Evolutionary conservation across 2,113 vertebrate species (phyloP).

Genomic region (Prolemur simus): DNA sequence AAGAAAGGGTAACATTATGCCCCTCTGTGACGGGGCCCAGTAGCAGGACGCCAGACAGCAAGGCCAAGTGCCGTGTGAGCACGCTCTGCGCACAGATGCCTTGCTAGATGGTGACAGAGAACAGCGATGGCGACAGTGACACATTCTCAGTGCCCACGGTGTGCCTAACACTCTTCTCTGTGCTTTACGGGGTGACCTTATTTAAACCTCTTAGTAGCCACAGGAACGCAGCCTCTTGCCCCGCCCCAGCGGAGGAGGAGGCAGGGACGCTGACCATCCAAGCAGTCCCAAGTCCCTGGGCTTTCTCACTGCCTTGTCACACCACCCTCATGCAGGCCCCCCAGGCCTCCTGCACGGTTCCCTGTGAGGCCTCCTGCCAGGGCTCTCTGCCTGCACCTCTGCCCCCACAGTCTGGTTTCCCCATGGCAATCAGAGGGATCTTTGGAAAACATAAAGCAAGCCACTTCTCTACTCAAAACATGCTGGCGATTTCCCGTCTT

Average conservation of each 20-base stretch:
- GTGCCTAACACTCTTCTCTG: not conserved
- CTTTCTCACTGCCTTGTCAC: fast-evolving
- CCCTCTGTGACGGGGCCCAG: too few relatives aligned
- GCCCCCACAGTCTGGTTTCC: not conserved
- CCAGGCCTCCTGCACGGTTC: not conserved
- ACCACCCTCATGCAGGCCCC: too few relatives aligned
- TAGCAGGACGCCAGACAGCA: too few relatives aligned
- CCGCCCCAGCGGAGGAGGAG: not conserved
- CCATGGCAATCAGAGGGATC: not conserved
- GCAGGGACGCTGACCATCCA: not conserved
- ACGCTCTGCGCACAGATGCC: fast-evolving
- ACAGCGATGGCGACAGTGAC: fast-evolving
- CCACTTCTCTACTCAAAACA: not conserved
- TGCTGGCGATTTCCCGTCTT: not conserved
- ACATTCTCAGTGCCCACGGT: too few relatives aligned
- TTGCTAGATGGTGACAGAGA: too few relatives aligned
- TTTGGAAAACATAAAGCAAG: not conserved
- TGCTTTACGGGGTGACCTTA: not conserved
- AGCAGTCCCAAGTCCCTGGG: not conserved
- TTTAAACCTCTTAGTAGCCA: not conserved
- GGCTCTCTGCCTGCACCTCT: not conserved
- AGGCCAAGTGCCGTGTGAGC: fast-evolving
- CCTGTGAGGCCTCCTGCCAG: not conserved
- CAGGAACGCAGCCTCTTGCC: not conserved
- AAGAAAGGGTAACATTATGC: not conserved